Conservation (phyloP, 2,797 vertebrate species). For the Lacerta viridis region DNA sequence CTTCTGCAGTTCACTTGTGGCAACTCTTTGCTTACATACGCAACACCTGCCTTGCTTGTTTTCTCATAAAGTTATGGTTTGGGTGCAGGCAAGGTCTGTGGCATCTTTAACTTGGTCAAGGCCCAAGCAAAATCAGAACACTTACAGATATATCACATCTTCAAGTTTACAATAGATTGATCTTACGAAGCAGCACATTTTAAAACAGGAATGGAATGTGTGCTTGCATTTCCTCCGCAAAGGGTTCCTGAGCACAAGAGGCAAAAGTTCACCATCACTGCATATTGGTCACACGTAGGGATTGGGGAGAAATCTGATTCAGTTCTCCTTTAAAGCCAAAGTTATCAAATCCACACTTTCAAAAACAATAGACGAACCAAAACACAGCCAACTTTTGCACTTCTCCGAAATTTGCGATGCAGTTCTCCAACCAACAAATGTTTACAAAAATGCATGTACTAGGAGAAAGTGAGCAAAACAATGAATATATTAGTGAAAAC, state of each 20-base stretch:
- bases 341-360: no score
- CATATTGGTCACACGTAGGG: no score
- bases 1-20: not conserved
- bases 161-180: not conserved
- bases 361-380: no score
- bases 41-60: accelerated
- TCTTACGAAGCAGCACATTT: not conserved
- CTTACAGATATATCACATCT: not conserved
- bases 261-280: not conserved
- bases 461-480: no score
- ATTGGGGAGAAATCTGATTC: no score
- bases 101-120: not conserved
- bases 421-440: no score
- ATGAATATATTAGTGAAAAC: no score
- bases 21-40: not conserved
- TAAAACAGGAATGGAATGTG: not conserved
- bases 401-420: no score
- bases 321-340: no score
- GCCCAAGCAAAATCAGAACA: not conserved
- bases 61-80: not conserved
- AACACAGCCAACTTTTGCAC: no score
- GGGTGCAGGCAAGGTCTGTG: not conserved
- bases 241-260: not conserved
- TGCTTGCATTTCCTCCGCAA: not conserved
- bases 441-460: no score